Conservation (phyloP, 2,797 vertebrate genomes). For the Sebastolobus alascanus region DNA sequence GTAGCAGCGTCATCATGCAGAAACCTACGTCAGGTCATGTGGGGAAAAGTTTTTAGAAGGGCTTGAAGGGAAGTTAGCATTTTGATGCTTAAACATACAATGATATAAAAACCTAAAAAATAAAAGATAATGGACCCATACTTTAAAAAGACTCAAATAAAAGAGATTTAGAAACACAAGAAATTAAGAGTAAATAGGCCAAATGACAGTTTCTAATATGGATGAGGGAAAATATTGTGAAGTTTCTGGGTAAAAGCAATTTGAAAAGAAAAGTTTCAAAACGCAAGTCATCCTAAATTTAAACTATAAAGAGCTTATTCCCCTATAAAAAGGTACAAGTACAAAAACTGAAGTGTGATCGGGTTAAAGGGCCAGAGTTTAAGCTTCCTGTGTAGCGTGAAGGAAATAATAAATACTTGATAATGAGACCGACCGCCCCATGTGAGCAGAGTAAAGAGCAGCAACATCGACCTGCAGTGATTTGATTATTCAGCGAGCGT, state of each 20-base stretch:
- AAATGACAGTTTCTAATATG: not conserved
- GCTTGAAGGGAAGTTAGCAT: too few species aligned
- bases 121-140: not conserved
- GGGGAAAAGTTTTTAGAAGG: too few species aligned
- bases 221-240: not conserved
- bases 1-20: too few species aligned
- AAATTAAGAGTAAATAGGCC: not conserved
- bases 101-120: too few species aligned
- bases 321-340: accelerated
- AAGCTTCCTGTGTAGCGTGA: not conserved
- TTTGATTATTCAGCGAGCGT: constrained; percentile 14
- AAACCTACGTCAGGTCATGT: too few species aligned
- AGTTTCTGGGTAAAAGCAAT: too few species aligned
- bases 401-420: not conserved
- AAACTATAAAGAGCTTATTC: too few species aligned
- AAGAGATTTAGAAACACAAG: not conserved
- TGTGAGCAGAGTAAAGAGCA: constrained; percentile 3
- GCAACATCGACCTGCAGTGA: not conserved
- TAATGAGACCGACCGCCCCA: not conserved
- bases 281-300: too few species aligned
- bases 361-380: not conserved
- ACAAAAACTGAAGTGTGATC: not conserved
- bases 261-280: too few species aligned
- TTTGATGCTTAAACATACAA: too few species aligned
- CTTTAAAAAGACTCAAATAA: not conserved